These are phyloP conservation scores for Rhyzopertha dominica DNA, from an alignment of 1,140 invertebrate genomes.

Conservation along the genomic window DNA sequence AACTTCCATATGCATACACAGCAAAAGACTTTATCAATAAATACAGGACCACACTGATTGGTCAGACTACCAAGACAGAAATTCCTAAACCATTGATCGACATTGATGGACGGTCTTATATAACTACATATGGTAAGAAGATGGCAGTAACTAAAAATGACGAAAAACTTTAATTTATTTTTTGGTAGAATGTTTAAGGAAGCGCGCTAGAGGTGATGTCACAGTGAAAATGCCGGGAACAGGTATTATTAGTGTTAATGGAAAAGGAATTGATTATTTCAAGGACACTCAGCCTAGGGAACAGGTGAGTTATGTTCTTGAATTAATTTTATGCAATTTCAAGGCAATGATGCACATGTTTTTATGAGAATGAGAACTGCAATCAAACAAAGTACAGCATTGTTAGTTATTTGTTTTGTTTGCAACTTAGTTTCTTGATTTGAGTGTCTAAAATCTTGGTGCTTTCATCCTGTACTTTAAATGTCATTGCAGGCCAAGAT, in stretches of 20 bases:
- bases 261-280: constrained; percentile 72
- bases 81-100: constrained; percentile 62
- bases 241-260: constrained; percentile 80
- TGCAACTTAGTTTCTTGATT: too few species aligned
- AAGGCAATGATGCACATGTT: background rate
- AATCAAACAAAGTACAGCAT: too few species aligned
- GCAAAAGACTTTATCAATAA: constrained; percentile 67
- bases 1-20: constrained; percentile 65
- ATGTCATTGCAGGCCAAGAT: too few species aligned
- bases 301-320: constrained; percentile 56
- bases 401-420: too few species aligned
- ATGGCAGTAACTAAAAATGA: constrained; percentile 4
- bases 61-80: constrained; percentile 50
- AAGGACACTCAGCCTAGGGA: constrained; percentile 62
- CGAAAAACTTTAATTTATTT: constrained; percentile 9
- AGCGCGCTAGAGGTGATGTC: constrained; percentile 62
- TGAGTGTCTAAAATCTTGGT: too few species aligned
- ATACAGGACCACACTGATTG: constrained; percentile 56
- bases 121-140: constrained; percentile 57
- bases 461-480: too few species aligned
- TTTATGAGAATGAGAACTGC: too few species aligned
- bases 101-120: constrained; percentile 60
- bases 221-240: constrained; percentile 69
- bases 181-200: constrained; percentile 64
- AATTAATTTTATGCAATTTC: background rate